Conservation (phyloP, 64 coral and sea anemone genomes). For the Acropora yongei region DNA sequence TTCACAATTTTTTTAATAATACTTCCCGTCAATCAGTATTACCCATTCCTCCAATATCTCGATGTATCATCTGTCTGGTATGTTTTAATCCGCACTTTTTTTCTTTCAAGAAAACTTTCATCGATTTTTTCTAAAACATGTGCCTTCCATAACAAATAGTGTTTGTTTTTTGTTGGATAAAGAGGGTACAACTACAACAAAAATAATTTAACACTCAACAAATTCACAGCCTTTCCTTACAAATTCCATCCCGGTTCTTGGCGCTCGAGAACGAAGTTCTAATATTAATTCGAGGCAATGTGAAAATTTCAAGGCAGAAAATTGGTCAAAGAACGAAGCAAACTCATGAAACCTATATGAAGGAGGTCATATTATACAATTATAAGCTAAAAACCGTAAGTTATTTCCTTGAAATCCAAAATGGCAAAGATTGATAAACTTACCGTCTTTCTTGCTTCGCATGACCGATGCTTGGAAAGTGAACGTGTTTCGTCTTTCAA, state of each 20-base stretch:
- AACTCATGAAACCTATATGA: no score
- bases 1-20: not conserved
- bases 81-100: not conserved
- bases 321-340: no score
- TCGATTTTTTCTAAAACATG: not conserved
- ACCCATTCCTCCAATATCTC: not conserved
- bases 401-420: not conserved
- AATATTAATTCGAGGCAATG: not conserved
- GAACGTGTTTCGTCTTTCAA: constrained; percentile 78
- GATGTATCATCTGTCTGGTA: not conserved
- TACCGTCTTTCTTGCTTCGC: constrained; percentile 85
- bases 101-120: not conserved
- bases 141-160: not conserved
- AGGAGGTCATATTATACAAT: no score
- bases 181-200: not conserved
- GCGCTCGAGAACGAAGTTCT: not conserved
- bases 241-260: not conserved
- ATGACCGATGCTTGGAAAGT: constrained; percentile 66
- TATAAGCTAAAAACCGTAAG: no score
- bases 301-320: no score
- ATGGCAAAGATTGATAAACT: not conserved
- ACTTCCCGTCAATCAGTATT: not conserved
- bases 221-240: not conserved
- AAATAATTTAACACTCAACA: not conserved
- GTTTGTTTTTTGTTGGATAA: not conserved